Percentiles rank a stretch among this genome's conserved stretches.
These are phyloP conservation scores for Lithophane ornitopus DNA, from an alignment of 2,888 invertebrate species.

Conservation along the genomic window DNA sequence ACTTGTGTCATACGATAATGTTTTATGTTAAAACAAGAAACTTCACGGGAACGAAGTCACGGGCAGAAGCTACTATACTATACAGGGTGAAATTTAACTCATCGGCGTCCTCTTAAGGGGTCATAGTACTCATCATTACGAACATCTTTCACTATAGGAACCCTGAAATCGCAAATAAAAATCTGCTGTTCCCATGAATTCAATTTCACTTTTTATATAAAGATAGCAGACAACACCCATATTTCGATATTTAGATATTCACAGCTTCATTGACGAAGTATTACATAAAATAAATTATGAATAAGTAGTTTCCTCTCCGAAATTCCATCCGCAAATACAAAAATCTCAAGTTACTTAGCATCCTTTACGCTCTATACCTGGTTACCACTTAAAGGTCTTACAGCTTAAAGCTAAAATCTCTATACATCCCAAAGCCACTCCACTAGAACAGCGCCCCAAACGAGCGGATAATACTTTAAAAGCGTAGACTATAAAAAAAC, in stretches of 20 bases:
- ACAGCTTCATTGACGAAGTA: neutral
- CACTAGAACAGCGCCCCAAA: constrained; percentile 61
- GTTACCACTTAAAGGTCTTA: constrained; percentile 39
- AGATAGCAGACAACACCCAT: too few species aligned
- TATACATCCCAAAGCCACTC: constrained; percentile 59
- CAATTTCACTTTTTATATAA: too few species aligned
- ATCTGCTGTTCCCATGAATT: too few species aligned
- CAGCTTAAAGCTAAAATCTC: constrained; percentile 59
- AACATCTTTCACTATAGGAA: too few species aligned
- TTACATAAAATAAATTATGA: constrained; percentile 5
- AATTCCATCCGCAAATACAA: neutral
- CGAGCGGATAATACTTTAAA: constrained; percentile 71
- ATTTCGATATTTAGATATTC: neutral
- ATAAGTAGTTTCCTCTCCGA: neutral
- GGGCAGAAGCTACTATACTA: too few species aligned
- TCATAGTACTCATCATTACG: too few species aligned
- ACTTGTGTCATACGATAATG: too few species aligned
- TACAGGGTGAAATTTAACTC: too few species aligned
- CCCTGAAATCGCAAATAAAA: too few species aligned
- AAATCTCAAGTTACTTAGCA: constrained; percentile 9
- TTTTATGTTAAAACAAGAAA: too few species aligned
- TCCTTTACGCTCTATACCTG: constrained; percentile 39
- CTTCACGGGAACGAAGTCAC: too few species aligned
- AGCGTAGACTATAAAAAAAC: constrained; percentile 79
- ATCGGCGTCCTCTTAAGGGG: too few species aligned